These are phyloP conservation scores for Harpalus rufipes DNA, from an alignment of 2,888 invertebrate genomes.

Conservation along the genomic window DNA sequence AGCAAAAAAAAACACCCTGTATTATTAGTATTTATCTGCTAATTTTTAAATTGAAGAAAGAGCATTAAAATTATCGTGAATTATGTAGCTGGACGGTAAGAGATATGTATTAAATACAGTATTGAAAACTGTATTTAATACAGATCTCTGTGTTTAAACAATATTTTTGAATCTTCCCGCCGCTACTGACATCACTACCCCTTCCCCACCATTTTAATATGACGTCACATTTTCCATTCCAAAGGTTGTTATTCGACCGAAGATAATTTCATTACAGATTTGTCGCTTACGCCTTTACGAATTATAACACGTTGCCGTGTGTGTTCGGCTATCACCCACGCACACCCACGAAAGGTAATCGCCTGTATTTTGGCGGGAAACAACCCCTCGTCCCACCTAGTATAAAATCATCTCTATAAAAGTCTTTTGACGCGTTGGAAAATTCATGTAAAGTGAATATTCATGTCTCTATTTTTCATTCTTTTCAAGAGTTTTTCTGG, in stretches of 20 bases:
- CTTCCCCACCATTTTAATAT: not conserved
- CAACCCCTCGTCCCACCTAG: not conserved
- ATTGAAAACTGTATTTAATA: no score
- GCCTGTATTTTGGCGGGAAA: not conserved
- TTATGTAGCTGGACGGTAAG: no score
- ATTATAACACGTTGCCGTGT: constrained; percentile 5
- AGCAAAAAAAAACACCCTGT: no score
- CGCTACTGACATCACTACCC: not conserved
- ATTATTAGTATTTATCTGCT: no score
- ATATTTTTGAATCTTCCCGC: not conserved
- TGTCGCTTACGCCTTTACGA: constrained; percentile 20
- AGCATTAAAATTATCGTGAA: no score
- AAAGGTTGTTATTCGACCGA: not conserved
- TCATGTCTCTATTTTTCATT: constrained; percentile 3
- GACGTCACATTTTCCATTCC: not conserved
- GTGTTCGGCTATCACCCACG: not conserved
- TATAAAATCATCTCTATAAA: not conserved
- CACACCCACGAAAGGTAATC: not conserved
- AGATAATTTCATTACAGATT: constrained; percentile 52
- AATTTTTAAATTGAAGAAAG: no score
- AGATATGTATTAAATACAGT: no score
- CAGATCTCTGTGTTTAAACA: no score
- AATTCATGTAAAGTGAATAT: not conserved
- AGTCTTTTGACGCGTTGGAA: not conserved
- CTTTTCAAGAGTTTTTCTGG: not conserved